Percentiles rank a stretch among this genome's conserved stretches.
Conservation (phyloP, 2,888 invertebrate species). For the Myopa tessellatipennis region DNA sequence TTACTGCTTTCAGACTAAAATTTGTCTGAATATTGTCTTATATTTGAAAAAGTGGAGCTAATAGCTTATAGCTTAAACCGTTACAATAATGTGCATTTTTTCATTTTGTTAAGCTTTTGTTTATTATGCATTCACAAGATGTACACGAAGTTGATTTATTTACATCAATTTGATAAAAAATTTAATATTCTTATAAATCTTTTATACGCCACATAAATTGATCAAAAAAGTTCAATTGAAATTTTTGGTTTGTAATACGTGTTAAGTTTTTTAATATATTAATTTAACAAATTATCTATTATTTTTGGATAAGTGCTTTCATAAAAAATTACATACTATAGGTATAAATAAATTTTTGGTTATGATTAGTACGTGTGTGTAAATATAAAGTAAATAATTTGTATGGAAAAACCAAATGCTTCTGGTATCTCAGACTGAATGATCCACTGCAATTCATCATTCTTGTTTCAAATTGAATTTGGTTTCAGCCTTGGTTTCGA, state of each 20-base stretch:
- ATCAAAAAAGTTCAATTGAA: neutral
- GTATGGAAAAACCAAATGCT: neutral
- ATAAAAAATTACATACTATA: neutral
- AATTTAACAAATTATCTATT: neutral
- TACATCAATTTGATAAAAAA: neutral
- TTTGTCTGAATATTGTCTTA: too few species aligned
- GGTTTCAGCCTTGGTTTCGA: neutral
- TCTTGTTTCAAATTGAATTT: neutral
- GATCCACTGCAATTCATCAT: neutral
- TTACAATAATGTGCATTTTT: too few species aligned
- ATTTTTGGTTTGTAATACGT: conserved; percentile 7
- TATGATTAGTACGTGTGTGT: neutral
- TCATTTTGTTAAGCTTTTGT: neutral
- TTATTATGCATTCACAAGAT: neutral
- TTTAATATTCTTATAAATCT: neutral
- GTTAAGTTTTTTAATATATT: neutral
- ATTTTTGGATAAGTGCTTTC: neutral
- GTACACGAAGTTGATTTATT: neutral
- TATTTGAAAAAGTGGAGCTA: too few species aligned
- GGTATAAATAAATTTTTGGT: neutral
- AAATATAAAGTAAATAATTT: neutral
- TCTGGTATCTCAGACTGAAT: neutral
- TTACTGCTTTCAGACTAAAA: too few species aligned
- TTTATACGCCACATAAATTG: neutral
- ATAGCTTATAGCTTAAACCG: too few species aligned